These are phyloP conservation scores for Eupeodes latifasciatus DNA, from an alignment of 2,888 invertebrate genomes.

Conservation along the genomic window DNA sequence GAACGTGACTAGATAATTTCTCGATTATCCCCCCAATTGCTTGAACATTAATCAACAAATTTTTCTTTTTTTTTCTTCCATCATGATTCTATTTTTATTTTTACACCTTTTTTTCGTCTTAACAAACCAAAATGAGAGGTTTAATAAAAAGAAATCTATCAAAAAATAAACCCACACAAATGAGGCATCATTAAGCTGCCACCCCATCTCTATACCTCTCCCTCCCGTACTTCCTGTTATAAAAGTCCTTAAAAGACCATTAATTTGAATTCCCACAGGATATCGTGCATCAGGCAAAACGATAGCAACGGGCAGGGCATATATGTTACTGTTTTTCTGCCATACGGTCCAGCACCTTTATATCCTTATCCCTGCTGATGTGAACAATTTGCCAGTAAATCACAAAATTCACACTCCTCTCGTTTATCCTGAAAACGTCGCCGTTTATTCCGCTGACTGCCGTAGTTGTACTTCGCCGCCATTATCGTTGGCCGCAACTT, in stretches of 20 bases:
- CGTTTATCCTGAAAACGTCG: neutral
- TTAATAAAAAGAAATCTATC: constrained; percentile 28
- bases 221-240: neutral
- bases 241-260: constrained; percentile 70
- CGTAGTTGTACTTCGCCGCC: too few relatives aligned
- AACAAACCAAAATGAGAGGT: constrained; percentile 41
- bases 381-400: constrained; percentile 50
- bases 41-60: constrained; percentile 39
- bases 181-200: constrained; percentile 56
- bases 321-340: constrained; percentile 10
- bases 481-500: too few relatives aligned
- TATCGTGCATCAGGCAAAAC: constrained; percentile 26
- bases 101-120: constrained; percentile 26
- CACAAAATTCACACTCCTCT: constrained; percentile 61
- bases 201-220: neutral
- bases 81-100: neutral
- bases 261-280: constrained; percentile 61
- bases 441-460: neutral
- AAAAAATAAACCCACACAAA: constrained; percentile 18
- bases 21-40: constrained; percentile 23
- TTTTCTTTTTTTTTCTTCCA: neutral
- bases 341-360: constrained; percentile 23
- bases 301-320: neutral
- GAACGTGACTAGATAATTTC: constrained; percentile 29
- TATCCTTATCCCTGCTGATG: neutral